Percentiles rank a stretch among this genome's conserved stretches.
phyloP scores from a whole-genome alignment of 2,888 invertebrate genomes.

The Synanthedon andrenaeformis region DNA sequence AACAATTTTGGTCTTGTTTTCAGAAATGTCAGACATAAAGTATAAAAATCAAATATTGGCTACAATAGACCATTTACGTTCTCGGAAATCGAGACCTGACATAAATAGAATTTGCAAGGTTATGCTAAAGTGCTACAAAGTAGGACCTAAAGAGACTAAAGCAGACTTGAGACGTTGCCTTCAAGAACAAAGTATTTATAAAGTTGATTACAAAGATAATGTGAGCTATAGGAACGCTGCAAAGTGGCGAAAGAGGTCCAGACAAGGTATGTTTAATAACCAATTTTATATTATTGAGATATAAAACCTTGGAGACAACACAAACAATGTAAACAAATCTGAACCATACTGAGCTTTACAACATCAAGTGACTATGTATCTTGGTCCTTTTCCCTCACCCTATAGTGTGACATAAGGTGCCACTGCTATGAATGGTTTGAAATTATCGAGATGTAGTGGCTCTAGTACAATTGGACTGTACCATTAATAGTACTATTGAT shows the following conservation, averaged over 20 bases:
- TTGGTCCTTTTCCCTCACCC: no score
- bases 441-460: no score
- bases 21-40: slow-evolving; percentile 73
- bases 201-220: slow-evolving; percentile 89
- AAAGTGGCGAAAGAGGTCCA: slow-evolving; percentile 71
- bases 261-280: slow-evolving; percentile 33
- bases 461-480: no score
- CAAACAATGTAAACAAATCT: no score
- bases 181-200: slow-evolving; percentile 79
- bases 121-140: slow-evolving; percentile 79
- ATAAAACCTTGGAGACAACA: not conserved
- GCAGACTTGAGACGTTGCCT: slow-evolving; percentile 81
- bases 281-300: not conserved
- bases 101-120: slow-evolving; percentile 85
- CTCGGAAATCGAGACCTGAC: slow-evolving; percentile 87
- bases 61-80: slow-evolving; percentile 86
- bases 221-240: slow-evolving; percentile 87
- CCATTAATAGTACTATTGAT: no score
- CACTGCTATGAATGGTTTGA: no score
- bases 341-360: no score
- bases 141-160: slow-evolving; percentile 76
- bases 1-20: slow-evolving; percentile 16
- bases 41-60: slow-evolving; percentile 83
- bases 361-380: not conserved
- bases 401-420: no score